Conservation (phyloP, 92 coral and sea anemone species). For the Siderastrea radians region DNA sequence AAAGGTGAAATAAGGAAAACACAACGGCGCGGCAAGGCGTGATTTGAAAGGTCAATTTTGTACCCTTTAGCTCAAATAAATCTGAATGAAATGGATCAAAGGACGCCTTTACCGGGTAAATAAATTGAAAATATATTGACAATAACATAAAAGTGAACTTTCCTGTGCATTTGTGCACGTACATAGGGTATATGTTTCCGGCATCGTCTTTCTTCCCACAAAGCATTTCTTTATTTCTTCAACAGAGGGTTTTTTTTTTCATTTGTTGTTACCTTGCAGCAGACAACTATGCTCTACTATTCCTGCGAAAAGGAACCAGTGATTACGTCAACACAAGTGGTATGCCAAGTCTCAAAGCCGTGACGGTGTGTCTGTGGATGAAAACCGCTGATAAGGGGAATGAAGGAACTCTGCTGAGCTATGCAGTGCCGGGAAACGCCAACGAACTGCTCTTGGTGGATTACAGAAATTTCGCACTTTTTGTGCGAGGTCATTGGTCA, state of each 20-base stretch:
- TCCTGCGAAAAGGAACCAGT: constrained; percentile 30
- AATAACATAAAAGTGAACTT: too few species aligned
- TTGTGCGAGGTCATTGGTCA: neutral
- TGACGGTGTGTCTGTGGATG: constrained; percentile 38
- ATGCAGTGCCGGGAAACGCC: neutral
- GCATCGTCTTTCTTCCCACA: neutral
- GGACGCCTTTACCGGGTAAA: too few species aligned
- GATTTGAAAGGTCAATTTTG: too few species aligned
- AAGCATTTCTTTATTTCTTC: neutral
- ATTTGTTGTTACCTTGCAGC: neutral
- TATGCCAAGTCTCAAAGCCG: constrained; percentile 33
- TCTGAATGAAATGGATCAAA: too few species aligned
- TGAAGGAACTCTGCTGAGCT: neutral
- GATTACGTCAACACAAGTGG: constrained; percentile 36
- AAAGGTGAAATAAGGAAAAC: too few species aligned
- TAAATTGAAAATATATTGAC: too few species aligned
- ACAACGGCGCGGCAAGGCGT: too few species aligned
- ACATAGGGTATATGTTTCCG: too few species aligned
- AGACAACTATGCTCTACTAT: constrained; percentile 21
- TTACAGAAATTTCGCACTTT: constrained; percentile 2
- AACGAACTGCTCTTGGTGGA: neutral
- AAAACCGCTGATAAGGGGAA: neutral
- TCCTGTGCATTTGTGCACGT: too few species aligned
- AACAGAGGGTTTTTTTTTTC: neutral
- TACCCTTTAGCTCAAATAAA: too few species aligned